Evolutionary conservation across 2,113 vertebrate genomes (phyloP), one percentile per base, ranked within the genome.

Genomic region (Todiramphus chloris): DNA sequence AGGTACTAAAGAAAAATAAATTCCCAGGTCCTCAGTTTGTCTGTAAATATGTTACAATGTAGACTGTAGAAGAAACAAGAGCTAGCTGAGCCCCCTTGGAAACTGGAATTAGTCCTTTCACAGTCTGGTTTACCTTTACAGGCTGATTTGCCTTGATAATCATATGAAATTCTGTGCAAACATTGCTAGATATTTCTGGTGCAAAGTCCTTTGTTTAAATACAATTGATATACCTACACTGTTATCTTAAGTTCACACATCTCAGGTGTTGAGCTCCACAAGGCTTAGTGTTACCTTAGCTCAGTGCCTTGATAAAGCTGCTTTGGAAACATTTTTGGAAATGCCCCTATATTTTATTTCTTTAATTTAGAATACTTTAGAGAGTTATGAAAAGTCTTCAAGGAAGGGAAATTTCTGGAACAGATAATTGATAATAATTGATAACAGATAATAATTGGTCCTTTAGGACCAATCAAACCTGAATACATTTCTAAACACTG

Each of bases 151-250:
- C 10, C 3, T 5, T 37, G 10, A 4, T 55, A 35, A 24, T 24
- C 3, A 3, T n/a, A 35, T 9, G 13, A 68, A 80, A 27, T 7
- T 63, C 37, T 79, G 15, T 64, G 24, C 10, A 70, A 31, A 8
- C 37, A 31, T 10, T 19, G 9, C 16, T 81, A 35, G 27, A 24
- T 33, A 1, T 11, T 83, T 51, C 43, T 79, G 39, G n/a, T 59
- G 20, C 9, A 51, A 64, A 39, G 5, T 74, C 23, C 16, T 13
- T 64, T 76, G 6, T 64, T 76, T 53, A 44, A 20, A 17, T 20
- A 39, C 1, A 35, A 24, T 33, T 73, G 46, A 10, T 5, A 4
- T 15, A 44, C 20, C 9, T 2, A 1, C 27, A 35, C 6, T 0
- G 0, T 16, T 44, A 11, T 41, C 41, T 56, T 24, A 87, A 20